These are phyloP conservation scores for Drosophila willistoni DNA, from an alignment of 1,140 invertebrate genomes.

Conservation along the genomic window DNA sequence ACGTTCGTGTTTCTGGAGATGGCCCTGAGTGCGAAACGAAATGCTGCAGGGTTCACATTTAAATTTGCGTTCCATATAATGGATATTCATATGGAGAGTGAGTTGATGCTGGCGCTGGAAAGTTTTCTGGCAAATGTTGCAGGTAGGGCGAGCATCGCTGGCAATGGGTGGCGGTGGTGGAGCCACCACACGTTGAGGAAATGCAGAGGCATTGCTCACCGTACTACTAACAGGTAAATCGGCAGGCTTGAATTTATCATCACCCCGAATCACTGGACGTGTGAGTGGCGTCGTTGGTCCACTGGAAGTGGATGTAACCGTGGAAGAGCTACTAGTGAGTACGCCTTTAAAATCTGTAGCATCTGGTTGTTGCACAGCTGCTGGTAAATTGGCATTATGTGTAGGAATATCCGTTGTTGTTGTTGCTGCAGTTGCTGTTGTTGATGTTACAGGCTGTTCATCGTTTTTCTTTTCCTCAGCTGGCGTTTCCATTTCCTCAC, in stretches of 20 bases:
- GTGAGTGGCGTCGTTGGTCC: constrained; percentile 13
- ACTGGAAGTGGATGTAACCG: not conserved
- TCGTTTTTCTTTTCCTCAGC: constrained; percentile 28
- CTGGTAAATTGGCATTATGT: constrained; percentile 76
- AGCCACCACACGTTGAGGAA: constrained; percentile 42
- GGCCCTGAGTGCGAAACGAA: constrained; percentile 95
- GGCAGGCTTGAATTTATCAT: constrained; percentile 76
- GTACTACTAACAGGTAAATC: constrained; percentile 48
- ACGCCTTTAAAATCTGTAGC: constrained; percentile 76
- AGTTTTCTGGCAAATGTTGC: constrained; percentile 94
- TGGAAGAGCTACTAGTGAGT: constrained; percentile 12
- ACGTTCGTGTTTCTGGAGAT: constrained; percentile 95
- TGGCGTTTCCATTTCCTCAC: constrained; percentile 37
- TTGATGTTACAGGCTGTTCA: constrained; percentile 24
- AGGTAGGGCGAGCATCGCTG: constrained; percentile 91
- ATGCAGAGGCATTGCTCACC: constrained; percentile 5
- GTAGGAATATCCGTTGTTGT: constrained; percentile 3
- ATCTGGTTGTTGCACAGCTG: constrained; percentile 74
- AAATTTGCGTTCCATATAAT: constrained; percentile 96
- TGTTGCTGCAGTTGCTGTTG: not conserved
- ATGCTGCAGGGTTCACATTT: constrained; percentile 95
- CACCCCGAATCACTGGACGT: constrained; percentile 75
- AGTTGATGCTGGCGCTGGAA: constrained; percentile 96
- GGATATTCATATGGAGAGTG: constrained; percentile 96
- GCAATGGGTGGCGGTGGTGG: constrained; percentile 74